A percentile compares a stretch with the other conserved stretches of the same genome.
These are phyloP conservation scores for Tachystola acroxantha DNA, from an alignment of 2,888 invertebrate genomes.

Conservation along the genomic window DNA sequence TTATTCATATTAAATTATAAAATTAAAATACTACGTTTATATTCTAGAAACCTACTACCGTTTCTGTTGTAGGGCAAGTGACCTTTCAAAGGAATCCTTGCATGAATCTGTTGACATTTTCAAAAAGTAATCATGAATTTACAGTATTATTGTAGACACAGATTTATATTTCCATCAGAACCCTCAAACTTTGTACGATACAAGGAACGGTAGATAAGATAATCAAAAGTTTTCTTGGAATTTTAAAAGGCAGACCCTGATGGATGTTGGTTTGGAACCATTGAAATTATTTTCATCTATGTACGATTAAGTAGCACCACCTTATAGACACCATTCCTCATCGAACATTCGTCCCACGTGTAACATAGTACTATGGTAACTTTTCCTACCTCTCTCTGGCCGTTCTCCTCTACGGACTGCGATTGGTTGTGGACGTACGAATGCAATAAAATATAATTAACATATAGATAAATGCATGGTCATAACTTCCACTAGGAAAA, in stretches of 20 bases:
- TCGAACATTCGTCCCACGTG: slow-evolving; percentile 36
- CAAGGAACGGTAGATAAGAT: too few species aligned
- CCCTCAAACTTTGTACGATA: too few species aligned
- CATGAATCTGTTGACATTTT: slow-evolving; percentile 60
- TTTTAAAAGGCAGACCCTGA: too few species aligned
- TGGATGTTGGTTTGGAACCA: too few species aligned
- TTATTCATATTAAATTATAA: slow-evolving; percentile 51
- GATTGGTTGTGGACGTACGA: slow-evolving; percentile 77
- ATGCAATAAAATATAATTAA: slow-evolving; percentile 77
- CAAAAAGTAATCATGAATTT: not conserved
- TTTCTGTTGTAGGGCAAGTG: slow-evolving; percentile 54
- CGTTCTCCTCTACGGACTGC: slow-evolving; percentile 78
- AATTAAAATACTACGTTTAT: slow-evolving; percentile 46
- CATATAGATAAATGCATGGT: slow-evolving; percentile 76
- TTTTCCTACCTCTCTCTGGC: slow-evolving; percentile 74
- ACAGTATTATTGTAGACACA: too few species aligned
- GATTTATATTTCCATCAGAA: too few species aligned
- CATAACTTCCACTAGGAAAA: slow-evolving; percentile 67
- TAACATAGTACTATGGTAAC: slow-evolving; percentile 36
- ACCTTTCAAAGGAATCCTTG: slow-evolving; percentile 62
- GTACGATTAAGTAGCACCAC: slow-evolving; percentile 12
- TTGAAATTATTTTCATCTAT: too few species aligned
- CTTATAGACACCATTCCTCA: slow-evolving; percentile 39
- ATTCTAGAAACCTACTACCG: slow-evolving; percentile 66
- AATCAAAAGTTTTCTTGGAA: too few species aligned